phyloP scores from a whole-genome alignment of 1,140 invertebrate species.

The Caerostris extrusa region DNA sequence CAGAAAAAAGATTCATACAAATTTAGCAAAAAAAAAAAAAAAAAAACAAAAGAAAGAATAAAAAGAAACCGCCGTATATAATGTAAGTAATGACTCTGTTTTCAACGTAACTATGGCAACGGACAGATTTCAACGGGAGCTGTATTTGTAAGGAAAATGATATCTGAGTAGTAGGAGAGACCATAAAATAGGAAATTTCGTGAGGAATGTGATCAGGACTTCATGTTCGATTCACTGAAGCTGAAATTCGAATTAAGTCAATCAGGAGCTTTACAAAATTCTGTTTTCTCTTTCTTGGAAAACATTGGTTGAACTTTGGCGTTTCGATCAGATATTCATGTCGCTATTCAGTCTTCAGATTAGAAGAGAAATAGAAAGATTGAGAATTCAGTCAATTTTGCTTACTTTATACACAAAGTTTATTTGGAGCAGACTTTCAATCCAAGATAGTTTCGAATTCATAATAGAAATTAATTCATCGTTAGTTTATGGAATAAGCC shows the following conservation, averaged over 20 bases:
- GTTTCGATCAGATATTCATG: too few relatives aligned
- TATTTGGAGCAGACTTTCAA: too few relatives aligned
- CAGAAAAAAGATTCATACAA: too few relatives aligned
- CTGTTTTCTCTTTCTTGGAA: background rate
- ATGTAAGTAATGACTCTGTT: background rate
- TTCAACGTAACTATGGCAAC: background rate
- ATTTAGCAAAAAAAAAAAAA: background rate
- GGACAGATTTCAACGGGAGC: background rate
- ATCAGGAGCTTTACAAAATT: background rate
- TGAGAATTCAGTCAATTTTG: too few relatives aligned
- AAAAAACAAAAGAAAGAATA: background rate
- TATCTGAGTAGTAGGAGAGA: background rate
- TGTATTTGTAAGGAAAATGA: background rate
- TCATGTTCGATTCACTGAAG: background rate
- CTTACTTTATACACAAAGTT: too few relatives aligned
- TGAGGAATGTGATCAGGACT: background rate
- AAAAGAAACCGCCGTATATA: background rate
- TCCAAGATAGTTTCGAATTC: too few relatives aligned
- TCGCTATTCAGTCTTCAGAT: too few relatives aligned
- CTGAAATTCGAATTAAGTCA: constrained; percentile 13
- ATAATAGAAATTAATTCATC: too few relatives aligned
- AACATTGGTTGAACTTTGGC: background rate
- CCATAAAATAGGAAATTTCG: background rate
- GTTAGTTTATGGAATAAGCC: too few relatives aligned
- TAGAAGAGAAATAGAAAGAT: too few relatives aligned